Evolutionary conservation across 2,888 invertebrate genomes (phyloP), one percentile per base, ranked within the genome.

Genomic region (Chorisops tibialis): DNA sequence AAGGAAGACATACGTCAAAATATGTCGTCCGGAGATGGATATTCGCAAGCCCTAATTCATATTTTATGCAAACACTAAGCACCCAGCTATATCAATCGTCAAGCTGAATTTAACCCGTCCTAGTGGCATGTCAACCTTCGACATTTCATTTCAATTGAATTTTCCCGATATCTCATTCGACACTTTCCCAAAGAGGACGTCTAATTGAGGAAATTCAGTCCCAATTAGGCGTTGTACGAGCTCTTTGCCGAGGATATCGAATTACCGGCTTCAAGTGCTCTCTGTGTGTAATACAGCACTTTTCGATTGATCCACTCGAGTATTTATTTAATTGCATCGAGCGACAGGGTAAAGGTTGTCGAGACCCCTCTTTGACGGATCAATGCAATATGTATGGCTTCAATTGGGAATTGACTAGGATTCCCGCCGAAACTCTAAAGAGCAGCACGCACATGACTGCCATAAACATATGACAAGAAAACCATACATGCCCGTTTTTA

Each of bases 221-320:
- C 52, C 52, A 54, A 54, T 54, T 54, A 41, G 22, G 41, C n/a
- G 52, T 39, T 54, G 52, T 39, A 21, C 22, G 52, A 22, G 35
- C 22, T 41, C 39, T 12, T 41, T n/a, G 22, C 22, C 19, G 52
- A 12, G 37, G 41, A 54, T 54, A 54, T 54, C 52, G 38, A 54
- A 54, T 54, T 54, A 54, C 52, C 41, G 52, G 39, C 21, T 41
- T 54, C 52, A 39, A 54, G 52, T 54, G 39, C 14, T 21, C 22
- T 19, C 21, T 21, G 41, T 39, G 39, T 54, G 41, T 39, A 22
- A 21, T 7, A 21, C 21, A 54, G 39, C 21, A 22, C 41, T 54
- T 35, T 41, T 54, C 52, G 18, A 54, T 54, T 41, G 52, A 54
- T 39, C 24, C 41, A 39, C 22, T 41, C 22, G 39, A 39, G 41